Evolutionary conservation across 1,140 invertebrate genomes (phyloP).

Genomic region (Portunus trituberculatus): DNA sequence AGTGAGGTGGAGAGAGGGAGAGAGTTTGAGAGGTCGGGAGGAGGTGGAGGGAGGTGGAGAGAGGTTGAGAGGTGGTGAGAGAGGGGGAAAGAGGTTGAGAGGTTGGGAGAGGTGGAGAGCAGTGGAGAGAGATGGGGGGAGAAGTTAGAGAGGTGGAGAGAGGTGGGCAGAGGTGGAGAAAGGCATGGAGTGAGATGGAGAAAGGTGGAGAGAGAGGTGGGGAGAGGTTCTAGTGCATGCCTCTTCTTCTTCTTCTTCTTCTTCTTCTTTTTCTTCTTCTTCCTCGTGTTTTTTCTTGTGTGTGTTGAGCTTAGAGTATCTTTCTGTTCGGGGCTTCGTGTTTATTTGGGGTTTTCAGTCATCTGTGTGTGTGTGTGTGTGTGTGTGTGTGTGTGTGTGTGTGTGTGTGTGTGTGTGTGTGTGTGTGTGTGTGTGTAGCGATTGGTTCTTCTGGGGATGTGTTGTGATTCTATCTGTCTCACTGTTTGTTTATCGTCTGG

Average conservation of each 20-base stretch:
- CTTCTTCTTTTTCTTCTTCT: neutral
- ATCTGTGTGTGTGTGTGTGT: neutral
- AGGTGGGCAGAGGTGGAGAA: no score
- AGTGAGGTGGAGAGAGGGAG: neutral
- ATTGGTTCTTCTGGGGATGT: neutral
- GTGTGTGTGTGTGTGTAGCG: neutral
- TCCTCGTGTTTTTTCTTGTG: neutral
- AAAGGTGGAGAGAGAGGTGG: no score
- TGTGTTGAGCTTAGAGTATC: neutral
- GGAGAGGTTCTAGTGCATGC: neutral
- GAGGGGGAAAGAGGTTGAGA: no score
- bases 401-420: slow-evolving; percentile 22
- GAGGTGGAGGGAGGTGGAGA: no score
- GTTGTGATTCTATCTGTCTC: neutral
- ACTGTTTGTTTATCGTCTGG: neutral
- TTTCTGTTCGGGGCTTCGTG: neutral
- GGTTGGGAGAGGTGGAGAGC: no score
- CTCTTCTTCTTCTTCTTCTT: neutral
- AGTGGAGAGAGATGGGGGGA: no score
- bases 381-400: slow-evolving; percentile 9
- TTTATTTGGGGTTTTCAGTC: neutral
- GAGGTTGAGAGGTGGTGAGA: no score
- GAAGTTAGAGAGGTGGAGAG: no score
- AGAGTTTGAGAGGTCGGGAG: no score
- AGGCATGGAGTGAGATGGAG: neutral